These are phyloP conservation scores for Diabrotica undecimpunctata DNA, from an alignment of 1,140 invertebrate species.

Conservation along the genomic window DNA sequence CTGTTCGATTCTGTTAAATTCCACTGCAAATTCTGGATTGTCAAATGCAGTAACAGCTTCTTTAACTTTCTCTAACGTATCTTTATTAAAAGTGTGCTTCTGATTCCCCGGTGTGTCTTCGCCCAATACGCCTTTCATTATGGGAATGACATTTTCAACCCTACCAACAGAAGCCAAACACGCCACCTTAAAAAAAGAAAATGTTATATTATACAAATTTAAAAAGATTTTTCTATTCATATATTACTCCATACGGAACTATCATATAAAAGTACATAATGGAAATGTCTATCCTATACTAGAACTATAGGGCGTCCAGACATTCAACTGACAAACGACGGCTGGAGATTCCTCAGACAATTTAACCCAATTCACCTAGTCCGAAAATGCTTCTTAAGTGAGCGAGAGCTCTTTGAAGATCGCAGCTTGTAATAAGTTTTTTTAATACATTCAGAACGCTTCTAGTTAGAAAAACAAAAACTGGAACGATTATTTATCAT, in stretches of 20 bases:
- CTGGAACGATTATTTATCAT: too few relatives aligned
- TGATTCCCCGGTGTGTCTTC: constrained; percentile 50
- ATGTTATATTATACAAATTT: neutral
- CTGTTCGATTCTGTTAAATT: constrained; percentile 49
- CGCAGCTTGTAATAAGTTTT: too few relatives aligned
- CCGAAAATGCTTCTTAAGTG: too few relatives aligned
- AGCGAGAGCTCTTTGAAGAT: too few relatives aligned
- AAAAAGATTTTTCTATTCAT: neutral
- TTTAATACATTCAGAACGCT: too few relatives aligned
- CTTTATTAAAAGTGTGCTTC: constrained; percentile 54
- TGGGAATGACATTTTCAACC: constrained; percentile 60
- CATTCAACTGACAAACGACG: too few relatives aligned
- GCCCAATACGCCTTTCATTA: constrained; percentile 57
- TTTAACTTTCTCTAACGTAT: constrained; percentile 50
- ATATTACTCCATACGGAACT: neutral
- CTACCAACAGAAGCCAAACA: constrained; percentile 59
- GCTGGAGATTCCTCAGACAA: too few relatives aligned
- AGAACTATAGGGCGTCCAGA: too few relatives aligned
- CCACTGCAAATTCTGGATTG: constrained; percentile 43
- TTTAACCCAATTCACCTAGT: too few relatives aligned
- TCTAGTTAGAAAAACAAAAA: too few relatives aligned
- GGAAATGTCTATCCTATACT: too few relatives aligned
- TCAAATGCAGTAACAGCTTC: constrained; percentile 40
- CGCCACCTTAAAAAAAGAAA: constrained; percentile 47
- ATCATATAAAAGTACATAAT: neutral